phyloP scores from a whole-genome alignment of 2,797 vertebrate species.

The Myotis daubentonii region DNA sequence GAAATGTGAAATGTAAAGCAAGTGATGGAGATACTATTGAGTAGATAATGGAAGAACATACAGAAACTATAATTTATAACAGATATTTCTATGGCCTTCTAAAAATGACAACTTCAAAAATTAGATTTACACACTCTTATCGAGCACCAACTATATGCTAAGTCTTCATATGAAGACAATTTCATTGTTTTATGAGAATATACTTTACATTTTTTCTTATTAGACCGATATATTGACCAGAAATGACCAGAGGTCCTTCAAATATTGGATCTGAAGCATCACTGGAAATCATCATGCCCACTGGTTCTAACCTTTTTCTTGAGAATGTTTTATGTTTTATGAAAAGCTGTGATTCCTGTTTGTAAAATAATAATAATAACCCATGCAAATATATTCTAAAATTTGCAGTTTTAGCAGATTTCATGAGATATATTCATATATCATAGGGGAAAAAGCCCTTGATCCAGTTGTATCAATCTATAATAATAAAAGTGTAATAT shows the following conservation, averaged over 20 bases:
- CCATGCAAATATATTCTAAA: background rate
- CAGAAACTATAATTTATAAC: background rate
- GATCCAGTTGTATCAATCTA: background rate
- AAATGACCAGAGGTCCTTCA: background rate
- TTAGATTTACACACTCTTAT: background rate
- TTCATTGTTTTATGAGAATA: background rate
- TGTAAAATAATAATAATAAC: background rate
- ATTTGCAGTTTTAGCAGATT: background rate
- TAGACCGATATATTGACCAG: background rate
- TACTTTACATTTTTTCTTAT: background rate
- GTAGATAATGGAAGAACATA: background rate
- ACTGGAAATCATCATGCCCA: background rate
- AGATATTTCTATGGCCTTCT: background rate
- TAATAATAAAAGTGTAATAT: too few species aligned
- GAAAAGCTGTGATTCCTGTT: background rate
- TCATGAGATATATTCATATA: background rate
- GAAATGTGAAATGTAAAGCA: background rate
- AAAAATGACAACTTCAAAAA: background rate
- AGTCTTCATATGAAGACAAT: background rate
- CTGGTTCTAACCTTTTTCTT: background rate
- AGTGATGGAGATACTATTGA: background rate
- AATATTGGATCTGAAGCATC: background rate
- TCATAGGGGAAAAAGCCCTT: background rate
- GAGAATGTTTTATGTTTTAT: background rate
- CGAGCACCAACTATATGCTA: background rate